Evolutionary conservation across 2,888 invertebrate genomes (phyloP).

Genomic region (Euzetes globulus): DNA sequence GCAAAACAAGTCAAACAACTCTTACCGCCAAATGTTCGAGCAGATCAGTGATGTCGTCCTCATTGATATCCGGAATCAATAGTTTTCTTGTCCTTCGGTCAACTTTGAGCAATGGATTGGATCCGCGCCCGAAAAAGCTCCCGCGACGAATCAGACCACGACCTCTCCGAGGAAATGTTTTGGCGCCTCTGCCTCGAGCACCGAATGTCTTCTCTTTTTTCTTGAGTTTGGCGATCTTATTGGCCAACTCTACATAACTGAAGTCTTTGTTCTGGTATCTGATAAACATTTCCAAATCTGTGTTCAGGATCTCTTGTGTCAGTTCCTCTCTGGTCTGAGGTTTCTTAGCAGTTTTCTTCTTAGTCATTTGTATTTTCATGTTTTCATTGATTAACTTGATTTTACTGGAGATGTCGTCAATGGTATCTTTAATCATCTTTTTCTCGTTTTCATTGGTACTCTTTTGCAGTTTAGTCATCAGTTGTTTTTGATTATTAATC

Average conservation of each 20-base stretch:
- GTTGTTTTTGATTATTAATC: not conserved
- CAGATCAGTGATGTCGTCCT: constrained; percentile 70
- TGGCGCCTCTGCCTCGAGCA: not conserved
- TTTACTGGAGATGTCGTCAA: not conserved
- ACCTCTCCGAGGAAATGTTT: not conserved
- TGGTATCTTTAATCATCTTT: not conserved
- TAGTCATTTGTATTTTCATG: not conserved
- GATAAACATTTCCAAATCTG: not conserved
- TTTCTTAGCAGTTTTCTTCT: not conserved
- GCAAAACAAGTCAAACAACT: constrained; percentile 26
- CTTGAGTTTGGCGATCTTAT: not conserved
- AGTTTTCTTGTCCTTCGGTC: constrained; percentile 81
- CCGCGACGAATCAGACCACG: not conserved
- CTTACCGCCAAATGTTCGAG: constrained; percentile 75
- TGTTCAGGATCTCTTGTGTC: not conserved
- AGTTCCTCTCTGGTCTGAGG: not conserved
- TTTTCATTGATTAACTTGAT: not conserved
- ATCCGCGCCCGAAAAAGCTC: not conserved
- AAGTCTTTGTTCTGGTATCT: not conserved
- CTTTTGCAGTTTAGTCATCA: constrained; percentile 24
- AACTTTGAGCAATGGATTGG: constrained; percentile 48
- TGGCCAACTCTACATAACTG: not conserved
- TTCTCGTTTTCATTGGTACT: not conserved
- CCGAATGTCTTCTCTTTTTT: not conserved
- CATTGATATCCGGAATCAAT: constrained; percentile 76